These are phyloP conservation scores for Sinelater perroti DNA, from an alignment of 2,888 invertebrate genomes.

Conservation along the genomic window DNA sequence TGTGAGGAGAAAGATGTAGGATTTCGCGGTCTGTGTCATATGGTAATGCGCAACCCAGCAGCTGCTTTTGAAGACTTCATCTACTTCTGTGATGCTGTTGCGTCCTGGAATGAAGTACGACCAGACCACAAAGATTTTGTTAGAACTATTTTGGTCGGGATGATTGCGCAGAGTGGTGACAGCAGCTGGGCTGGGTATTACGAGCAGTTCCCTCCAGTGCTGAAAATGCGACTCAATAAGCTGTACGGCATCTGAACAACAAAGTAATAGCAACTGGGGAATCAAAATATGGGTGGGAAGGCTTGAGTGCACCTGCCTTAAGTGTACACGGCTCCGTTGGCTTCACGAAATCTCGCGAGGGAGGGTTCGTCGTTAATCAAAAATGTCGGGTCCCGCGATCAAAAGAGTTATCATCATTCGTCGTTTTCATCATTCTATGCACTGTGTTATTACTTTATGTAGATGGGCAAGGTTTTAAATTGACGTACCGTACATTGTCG, in stretches of 20 bases:
- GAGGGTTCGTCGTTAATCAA: conserved; percentile 48
- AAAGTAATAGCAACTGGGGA: conserved; percentile 6
- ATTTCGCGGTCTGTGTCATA: conserved; percentile 97
- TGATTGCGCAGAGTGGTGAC: conserved; percentile 95
- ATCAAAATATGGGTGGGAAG: conserved; percentile 51
- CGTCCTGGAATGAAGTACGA: conserved; percentile 85
- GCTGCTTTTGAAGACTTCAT: conserved; percentile 97
- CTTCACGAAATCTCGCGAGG: conserved; percentile 48
- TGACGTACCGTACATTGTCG: neutral
- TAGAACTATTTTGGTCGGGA: conserved; percentile 88
- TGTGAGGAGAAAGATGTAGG: conserved; percentile 99
- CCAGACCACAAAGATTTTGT: conserved; percentile 98
- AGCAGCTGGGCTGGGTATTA: conserved; percentile 96
- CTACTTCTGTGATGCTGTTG: conserved; percentile 99
- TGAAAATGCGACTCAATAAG: conserved; percentile 87
- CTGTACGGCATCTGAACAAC: conserved; percentile 68
- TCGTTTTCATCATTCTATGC: neutral
- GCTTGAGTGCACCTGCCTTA: conserved; percentile 58
- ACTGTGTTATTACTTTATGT: neutral
- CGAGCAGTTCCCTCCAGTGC: conserved; percentile 93
- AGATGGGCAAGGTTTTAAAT: neutral
- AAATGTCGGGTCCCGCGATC: conserved; percentile 41
- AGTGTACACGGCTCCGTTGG: conserved; percentile 47
- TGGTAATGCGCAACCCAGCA: conserved; percentile 95
- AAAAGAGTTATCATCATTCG: conserved; percentile 30